Evolutionary conservation across 2,113 vertebrate genomes (phyloP).

Genomic region (Pogona vitticeps): DNA sequence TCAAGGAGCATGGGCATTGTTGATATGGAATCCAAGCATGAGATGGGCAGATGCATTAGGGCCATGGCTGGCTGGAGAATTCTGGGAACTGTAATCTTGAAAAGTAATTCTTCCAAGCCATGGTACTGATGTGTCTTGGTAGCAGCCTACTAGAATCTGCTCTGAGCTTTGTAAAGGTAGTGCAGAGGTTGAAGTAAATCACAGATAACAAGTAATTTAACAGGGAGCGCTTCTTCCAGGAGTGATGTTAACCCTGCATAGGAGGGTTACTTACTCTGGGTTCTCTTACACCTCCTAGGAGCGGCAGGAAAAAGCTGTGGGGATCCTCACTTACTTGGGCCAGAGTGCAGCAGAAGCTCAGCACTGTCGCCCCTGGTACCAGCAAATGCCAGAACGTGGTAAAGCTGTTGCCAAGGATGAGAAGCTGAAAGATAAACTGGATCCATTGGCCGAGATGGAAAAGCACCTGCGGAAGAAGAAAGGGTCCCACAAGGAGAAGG

Average conservation of each 20-base stretch:
- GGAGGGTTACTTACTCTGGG: background rate
- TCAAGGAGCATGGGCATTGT: too few species aligned
- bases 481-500: constrained; percentile 72
- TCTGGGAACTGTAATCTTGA: background rate
- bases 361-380: constrained; percentile 85
- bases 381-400: constrained; percentile 71
- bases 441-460: constrained; percentile 76
- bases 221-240: background rate
- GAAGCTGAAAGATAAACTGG: constrained; percentile 66
- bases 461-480: constrained; percentile 74
- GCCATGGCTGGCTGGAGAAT: background rate
- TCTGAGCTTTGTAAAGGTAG: background rate
- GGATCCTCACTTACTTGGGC: constrained; percentile 87
- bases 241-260: background rate
- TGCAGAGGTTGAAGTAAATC: background rate
- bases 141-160: background rate
- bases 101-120: background rate
- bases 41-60: too few species aligned
- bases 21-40: background rate
- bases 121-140: background rate
- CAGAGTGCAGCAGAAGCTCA: constrained; percentile 84
- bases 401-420: constrained; percentile 52
- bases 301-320: constrained; percentile 86
- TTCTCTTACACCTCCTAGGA: constrained; percentile 72
- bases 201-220: background rate